Evolutionary conservation across 2,113 vertebrate genomes (phyloP), one percentile per base, ranked within the genome.

Genomic region (Perca flavescens): DNA sequence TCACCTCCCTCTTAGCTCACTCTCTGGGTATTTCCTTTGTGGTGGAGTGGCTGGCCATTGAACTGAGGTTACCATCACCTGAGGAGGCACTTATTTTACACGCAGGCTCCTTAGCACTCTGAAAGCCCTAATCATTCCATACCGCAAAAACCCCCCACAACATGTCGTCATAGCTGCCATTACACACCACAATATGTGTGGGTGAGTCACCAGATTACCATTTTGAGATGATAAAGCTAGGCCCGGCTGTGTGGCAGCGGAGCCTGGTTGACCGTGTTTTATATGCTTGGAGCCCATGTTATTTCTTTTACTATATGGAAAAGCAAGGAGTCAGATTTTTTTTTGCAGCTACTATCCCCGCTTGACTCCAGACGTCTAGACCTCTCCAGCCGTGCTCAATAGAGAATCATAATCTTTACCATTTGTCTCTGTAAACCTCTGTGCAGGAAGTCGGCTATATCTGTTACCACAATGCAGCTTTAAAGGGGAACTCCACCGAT

Each of bases 281-380:
- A 90, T 65, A 80, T 46, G 21, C 53, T 50, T 36, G 1, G 62
- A 75, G 65, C 40, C 47, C 77, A 80, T 57, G 54, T 81, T 52
- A 64, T 70, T 72, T 25, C 25, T 80, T 79, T 77, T 56, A 79
- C 69, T n/a, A n/a, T 84, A 76, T 85, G 92, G 93, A 95, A 95
- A 95, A 89, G 86, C 85, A 25, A 25, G 91, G 89, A 94, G 79
- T 90, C 50, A n/a, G 57, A 66, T 61, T 66, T 65, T 54, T 74
- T 62, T 86, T 76, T 70, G 77, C 49, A 36, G 53, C 71, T 43
- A 56, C 62, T 63, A 64, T 74, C 66, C 77, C 74, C 56, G 85
- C 65, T 87, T 54, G 83, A 88, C 61, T 84, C 78, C 75, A 93
- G 89, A 92, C 72, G 83, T 93, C 88, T 92, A 90, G 89, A 92